phyloP scores from a whole-genome alignment of 2,888 invertebrate genomes.

The Anaspis maculata region DNA sequence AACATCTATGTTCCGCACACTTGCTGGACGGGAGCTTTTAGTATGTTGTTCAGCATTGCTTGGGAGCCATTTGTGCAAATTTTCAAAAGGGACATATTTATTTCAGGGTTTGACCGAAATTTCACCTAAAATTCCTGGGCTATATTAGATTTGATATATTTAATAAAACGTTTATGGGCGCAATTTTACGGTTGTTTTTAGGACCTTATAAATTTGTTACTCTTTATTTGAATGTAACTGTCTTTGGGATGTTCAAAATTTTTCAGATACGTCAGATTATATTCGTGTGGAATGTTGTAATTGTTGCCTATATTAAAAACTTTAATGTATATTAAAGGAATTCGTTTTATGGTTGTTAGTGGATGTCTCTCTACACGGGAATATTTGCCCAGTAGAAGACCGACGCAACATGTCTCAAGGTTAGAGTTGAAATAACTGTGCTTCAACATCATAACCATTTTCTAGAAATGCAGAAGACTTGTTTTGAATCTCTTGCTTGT shows the following conservation, averaged over 20 bases:
- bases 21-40: too few species aligned
- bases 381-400: conserved; percentile 14
- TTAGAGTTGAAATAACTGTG: conserved; percentile 17
- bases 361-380: conserved; percentile 14
- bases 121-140: too few species aligned
- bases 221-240: not conserved
- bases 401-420: conserved; percentile 15
- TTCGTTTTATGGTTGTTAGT: conserved; percentile 14
- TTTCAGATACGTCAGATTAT: conserved; percentile 12
- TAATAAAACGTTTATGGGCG: not conserved
- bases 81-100: too few species aligned
- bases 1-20: too few species aligned
- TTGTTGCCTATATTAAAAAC: conserved; percentile 13
- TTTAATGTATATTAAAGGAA: conserved; percentile 13
- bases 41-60: too few species aligned
- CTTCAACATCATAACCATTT: conserved; percentile 17
- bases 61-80: too few species aligned
- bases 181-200: not conserved
- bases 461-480: conserved; percentile 15
- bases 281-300: conserved; percentile 13
- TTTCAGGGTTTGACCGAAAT: too few species aligned
- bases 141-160: too few species aligned
- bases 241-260: conserved; percentile 4
- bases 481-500: conserved; percentile 9
- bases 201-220: conserved; percentile 2